Base-by-base conservation (phyloP, 2,113 vertebrate species). In the Leptosomus discolor region DNA sequence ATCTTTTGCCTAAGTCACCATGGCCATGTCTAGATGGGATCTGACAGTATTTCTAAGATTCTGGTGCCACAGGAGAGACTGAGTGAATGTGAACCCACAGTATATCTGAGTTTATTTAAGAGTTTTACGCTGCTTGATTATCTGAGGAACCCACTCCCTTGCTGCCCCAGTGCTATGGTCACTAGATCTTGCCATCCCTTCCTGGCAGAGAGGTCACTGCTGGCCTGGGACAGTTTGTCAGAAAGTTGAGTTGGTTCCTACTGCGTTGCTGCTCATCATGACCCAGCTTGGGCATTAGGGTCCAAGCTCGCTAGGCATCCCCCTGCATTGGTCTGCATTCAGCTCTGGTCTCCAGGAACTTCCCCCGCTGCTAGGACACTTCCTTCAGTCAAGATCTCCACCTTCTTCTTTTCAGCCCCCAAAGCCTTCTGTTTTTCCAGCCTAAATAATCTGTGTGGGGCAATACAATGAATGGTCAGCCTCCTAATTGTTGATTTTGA, bases 351-450 rank as follows among this genome's bases (percentile, higher is more conserved):
- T 63, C 32, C 18, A 53, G 56, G 22, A 74, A 18, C 15, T 81
- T 85, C 1, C 0, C 9, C 6, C 12, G 14, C n/a, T 85, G 3
- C 9, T 48, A 19, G 8, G 5, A 34, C 18, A 30, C 32, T 57
- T 88, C n/a, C 15, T 71, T 45, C 30, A 41, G 24, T 41, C 21
- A 57, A 63, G 37, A 58, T 9, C 12, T 78, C 88, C 24, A 39
- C 14, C 46, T 30, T 8, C 11, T 67, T 46, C 13, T 51, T 84
- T 71, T 71, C 12, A 82, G 34, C 3, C 8, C 4, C 15, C 6
- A 12, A 88, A 73, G 5, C 15, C 10, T 9, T 30, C 32, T 37
- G 4, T 65, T 92, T 74, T 65, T 32, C 15, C 17, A 26, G 6
- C 4, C 4, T 53, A 13, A 39, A 45, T 12, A 57, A 12, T 41